phyloP scores from a whole-genome alignment of 2,797 vertebrate genomes.

The Neosalanx taihuensis region DNA sequence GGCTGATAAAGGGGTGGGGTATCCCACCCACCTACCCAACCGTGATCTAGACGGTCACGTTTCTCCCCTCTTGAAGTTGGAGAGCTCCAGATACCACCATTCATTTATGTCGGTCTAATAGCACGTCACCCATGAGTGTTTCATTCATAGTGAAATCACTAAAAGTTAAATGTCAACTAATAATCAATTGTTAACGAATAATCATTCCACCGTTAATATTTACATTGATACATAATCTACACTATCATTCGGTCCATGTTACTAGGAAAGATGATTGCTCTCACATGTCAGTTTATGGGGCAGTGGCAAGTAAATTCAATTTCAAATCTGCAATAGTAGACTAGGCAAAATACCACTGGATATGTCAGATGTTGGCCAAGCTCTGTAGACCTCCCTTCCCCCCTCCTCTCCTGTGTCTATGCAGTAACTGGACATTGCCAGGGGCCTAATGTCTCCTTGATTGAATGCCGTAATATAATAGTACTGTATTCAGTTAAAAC shows the following conservation, averaged over 20 bases:
- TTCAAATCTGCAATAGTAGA: background rate
- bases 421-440: background rate
- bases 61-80: background rate
- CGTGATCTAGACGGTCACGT: background rate
- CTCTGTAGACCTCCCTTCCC: background rate
- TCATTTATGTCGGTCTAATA: background rate
- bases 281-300: background rate
- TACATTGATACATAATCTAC: background rate
- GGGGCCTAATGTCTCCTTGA: background rate
- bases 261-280: background rate
- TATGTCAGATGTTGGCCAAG: background rate
- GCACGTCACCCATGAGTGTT: background rate
- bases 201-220: background rate
- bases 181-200: background rate
- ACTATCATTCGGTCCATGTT: background rate
- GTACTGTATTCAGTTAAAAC: too few relatives aligned
- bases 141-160: background rate
- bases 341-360: background rate
- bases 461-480: background rate
- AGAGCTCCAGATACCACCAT: background rate
- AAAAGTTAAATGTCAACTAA: background rate
- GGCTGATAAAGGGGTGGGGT: conserved; percentile 34
- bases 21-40: background rate
- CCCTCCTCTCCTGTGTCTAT: background rate
- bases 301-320: background rate